Evolutionary conservation across 2,888 invertebrate species (phyloP), one percentile per base, ranked within the genome.

Genomic region (Orthonychiurus folsomi): DNA sequence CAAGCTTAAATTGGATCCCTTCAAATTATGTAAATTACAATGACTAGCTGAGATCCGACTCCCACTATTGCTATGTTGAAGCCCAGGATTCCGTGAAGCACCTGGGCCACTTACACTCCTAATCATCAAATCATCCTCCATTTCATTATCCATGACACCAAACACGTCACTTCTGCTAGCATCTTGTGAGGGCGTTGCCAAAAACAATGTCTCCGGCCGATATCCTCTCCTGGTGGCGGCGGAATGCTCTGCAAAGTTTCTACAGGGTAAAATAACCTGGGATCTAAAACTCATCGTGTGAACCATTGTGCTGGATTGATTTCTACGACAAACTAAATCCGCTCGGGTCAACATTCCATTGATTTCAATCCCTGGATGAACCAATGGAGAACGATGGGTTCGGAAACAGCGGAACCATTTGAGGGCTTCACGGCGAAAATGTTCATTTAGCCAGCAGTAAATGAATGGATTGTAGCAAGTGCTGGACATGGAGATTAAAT

Each of bases 391-490:
- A 3, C 65, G 50, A 18, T 71, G 69, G 23, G 66, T 69, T 52
- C 68, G 61, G 63, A 76, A 75, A 56, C 76, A 76, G 3, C 73
- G 65, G 37, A 77, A 73, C 66, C 76, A 73, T 27, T 71, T 70
- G 2, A 68, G 56, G 54, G 73, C 73, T 55, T 73, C 73, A 12
- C 66, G 62, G 3, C 79, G 73, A 71, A 79, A 79, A 63, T 75
- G 74, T 62, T 78, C 78, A 68, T 79, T 79, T 21, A 79, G 72
- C 77, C 79, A 79, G 66, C 78, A 79, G 68, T 79, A 80, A 20
- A 79, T 77, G 68, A 79, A 79, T 0, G 80, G 79, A 65, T 79
- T 79, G 71, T 77, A 79, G 68, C 79, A 78, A 2, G 78, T 77
- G 65, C 77, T 77, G 64, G 77, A 77, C 74, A 79, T 78, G 24